These are phyloP conservation scores for Tonatia bakeri DNA, from an alignment of 2,113 vertebrate genomes.

Conservation along the genomic window DNA sequence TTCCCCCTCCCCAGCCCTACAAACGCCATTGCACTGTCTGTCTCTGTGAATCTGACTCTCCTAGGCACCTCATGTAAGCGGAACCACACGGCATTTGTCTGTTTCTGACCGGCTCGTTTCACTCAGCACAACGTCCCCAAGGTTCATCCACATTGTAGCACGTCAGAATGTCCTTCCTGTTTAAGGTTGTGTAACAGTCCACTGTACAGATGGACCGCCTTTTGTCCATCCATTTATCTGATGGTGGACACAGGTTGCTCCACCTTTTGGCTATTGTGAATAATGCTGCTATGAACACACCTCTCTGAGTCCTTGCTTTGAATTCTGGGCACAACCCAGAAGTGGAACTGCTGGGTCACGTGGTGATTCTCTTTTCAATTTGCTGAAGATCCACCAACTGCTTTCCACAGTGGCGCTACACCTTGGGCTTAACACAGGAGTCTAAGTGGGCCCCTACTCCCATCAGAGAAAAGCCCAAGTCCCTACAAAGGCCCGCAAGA, in stretches of 20 bases:
- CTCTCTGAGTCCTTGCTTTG: neutral
- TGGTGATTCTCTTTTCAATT: neutral
- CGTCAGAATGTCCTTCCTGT: neutral
- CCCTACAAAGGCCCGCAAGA: neutral
- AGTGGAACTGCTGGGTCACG: neutral
- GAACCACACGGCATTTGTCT: neutral
- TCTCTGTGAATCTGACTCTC: neutral
- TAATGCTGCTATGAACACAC: neutral
- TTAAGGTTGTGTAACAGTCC: too few relatives aligned
- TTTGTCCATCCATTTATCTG: neutral
- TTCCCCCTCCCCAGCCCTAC: accelerated
- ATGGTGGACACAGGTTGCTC: too few relatives aligned
- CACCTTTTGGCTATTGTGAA: neutral
- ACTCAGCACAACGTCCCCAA: neutral
- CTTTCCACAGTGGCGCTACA: neutral
- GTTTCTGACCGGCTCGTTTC: too few relatives aligned
- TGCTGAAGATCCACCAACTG: neutral
- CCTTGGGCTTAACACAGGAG: neutral
- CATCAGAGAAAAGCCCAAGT: neutral
- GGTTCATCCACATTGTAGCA: too few relatives aligned
- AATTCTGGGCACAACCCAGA: neutral
- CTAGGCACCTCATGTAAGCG: neutral
- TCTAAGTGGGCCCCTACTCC: neutral
- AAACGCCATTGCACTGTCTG: too few relatives aligned
- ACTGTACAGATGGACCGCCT: accelerated